Percentiles rank a stretch among this genome's conserved stretches.
These are phyloP conservation scores for Tolypeutes matacus DNA, from an alignment of 2,797 vertebrate genomes.

Conservation along the genomic window DNA sequence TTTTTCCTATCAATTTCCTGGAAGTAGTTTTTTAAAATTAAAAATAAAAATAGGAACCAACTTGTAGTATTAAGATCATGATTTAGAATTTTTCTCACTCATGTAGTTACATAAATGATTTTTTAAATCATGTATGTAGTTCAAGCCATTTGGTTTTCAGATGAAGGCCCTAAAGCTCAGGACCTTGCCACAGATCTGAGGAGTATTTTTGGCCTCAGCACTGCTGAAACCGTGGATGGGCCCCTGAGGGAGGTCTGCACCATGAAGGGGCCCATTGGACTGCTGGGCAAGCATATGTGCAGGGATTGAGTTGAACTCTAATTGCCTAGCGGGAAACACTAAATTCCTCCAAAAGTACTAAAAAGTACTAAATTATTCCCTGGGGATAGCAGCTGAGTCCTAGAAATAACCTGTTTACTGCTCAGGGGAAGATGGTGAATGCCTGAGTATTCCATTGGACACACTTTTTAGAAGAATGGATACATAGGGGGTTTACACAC, in stretches of 20 bases:
- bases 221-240: background rate
- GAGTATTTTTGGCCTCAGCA: rapidly evolving
- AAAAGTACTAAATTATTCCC: background rate
- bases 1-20: background rate
- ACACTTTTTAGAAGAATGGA: background rate
- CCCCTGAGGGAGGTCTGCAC: background rate
- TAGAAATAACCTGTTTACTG: background rate
- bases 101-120: background rate
- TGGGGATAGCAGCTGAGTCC: background rate
- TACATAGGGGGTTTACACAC: background rate
- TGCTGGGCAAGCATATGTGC: background rate
- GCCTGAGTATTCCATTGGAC: background rate
- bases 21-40: slow-evolving; percentile 14
- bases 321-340: background rate
- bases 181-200: background rate
- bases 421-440: background rate
- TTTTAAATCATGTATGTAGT: background rate
- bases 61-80: background rate
- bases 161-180: background rate
- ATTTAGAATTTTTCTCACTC: background rate
- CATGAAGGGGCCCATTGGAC: background rate
- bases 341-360: background rate
- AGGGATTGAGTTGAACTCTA: background rate
- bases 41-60: background rate
- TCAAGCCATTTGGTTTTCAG: background rate